Evolutionary conservation across 2,797 vertebrate species (phyloP).

Genomic region (Sphenodon punctatus): DNA sequence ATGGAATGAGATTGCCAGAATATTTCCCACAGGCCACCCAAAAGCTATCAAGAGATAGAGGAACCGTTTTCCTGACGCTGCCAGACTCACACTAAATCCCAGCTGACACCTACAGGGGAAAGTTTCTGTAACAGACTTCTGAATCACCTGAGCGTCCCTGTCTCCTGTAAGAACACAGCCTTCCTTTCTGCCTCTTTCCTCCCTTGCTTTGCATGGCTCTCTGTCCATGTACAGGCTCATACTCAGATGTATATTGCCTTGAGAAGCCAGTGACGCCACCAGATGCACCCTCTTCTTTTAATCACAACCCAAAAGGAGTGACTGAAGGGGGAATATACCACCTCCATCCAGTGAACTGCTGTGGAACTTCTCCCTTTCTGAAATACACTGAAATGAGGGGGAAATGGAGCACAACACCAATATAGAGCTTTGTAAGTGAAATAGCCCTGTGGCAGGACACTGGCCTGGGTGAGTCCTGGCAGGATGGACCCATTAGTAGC

Average conservation of each 20-base stretch:
- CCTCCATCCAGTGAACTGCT: not conserved
- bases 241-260: fast-evolving
- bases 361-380: fast-evolving
- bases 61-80: not conserved
- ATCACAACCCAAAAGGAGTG: not conserved
- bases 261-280: fast-evolving
- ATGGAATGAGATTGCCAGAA: not conserved
- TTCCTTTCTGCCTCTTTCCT: not conserved
- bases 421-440: not conserved
- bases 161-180: fast-evolving
- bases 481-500: too few relatives aligned
- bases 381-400: not conserved
- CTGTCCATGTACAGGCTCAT: fast-evolving
- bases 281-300: not conserved
- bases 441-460: too few relatives aligned
- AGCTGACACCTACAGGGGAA: not conserved
- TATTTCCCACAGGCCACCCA: too few relatives aligned
- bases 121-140: not conserved
- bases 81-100: not conserved
- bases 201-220: fast-evolving
- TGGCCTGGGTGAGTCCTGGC: too few relatives aligned
- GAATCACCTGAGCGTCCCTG: fast-evolving
- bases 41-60: not conserved
- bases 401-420: not conserved
- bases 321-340: fast-evolving